Base-by-base conservation (phyloP, 2,888 invertebrate species). In the Brenthis ino region DNA sequence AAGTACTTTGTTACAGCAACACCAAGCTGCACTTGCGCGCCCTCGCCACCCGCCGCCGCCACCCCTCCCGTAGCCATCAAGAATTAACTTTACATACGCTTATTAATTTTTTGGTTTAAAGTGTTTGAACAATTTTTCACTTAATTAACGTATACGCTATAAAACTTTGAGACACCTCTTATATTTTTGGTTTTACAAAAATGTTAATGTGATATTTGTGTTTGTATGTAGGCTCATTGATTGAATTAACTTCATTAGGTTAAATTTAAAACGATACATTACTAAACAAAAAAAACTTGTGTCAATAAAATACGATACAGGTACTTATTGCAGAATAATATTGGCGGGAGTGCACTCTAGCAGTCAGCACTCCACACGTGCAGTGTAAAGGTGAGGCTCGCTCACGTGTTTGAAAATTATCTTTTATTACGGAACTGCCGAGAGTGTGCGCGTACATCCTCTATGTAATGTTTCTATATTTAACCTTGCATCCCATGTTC, bases 391-490 rank as follows among this genome's bases (percentile, higher is more conserved):
- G 48, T 54, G 55, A 63, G 48, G 16, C 57, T 48, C 54, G 33
- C 33, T 60, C 64, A 68, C 64, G 58, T 68, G 68, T 60, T 37
- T 28, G 55, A 54, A 57, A 57, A 54, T 68, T 57, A 68, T 64
- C 68, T 68, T 57, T 54, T 58, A 64, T 60, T 64, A 68, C 54
- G 54, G 55, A 54, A 58, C 57, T 33, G 14, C 20, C 28, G 20
- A 54, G 54, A 54, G 54, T 57, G 33, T 57, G 57, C 13, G 50
- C 28, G 55, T 64, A 54, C 48, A 56, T 65, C 56, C 28, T 56
- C 16, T 20, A 51, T 51, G 50, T 57, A 64, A 48, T 53, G 63
- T 53, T 37, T 63, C 53, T 53, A 63, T 63, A 53, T 63, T 63
- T 63, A 63, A 37, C 37, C 37, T 63, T 43, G 63, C 63, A 37